These are phyloP conservation scores for Acipenser ruthenus DNA, from an alignment of 2,797 vertebrate genomes.

Conservation along the genomic window DNA sequence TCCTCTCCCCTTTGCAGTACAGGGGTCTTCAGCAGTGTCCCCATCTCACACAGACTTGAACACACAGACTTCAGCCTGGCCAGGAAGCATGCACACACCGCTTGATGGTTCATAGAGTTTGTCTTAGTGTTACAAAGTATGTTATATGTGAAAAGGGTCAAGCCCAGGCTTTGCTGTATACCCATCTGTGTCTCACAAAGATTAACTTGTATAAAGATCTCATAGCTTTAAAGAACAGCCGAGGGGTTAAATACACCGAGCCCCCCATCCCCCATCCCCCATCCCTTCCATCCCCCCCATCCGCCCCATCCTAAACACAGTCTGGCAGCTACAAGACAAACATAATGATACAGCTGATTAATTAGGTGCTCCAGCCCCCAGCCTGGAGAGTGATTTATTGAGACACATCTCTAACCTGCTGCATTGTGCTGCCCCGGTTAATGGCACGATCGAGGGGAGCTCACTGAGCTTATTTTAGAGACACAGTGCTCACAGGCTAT, in stretches of 20 bases:
- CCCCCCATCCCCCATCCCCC: slow-evolving; percentile 20
- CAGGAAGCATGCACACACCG: no score
- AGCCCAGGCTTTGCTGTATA: slow-evolving; percentile 9
- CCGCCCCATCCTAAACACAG: slow-evolving; percentile 52
- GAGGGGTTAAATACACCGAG: slow-evolving; percentile 65
- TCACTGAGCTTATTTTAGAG: slow-evolving; percentile 53
- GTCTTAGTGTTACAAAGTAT: slow-evolving; percentile 1
- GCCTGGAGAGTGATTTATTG: slow-evolving; percentile 73
- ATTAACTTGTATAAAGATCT: slow-evolving; percentile 35
- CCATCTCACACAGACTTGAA: no score
- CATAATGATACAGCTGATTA: slow-evolving; percentile 75
- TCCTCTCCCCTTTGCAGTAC: no score
- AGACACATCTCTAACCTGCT: slow-evolving; percentile 65
- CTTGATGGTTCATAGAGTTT: neutral
- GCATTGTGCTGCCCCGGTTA: slow-evolving; percentile 70
- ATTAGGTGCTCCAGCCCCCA: slow-evolving; percentile 67
- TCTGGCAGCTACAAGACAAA: slow-evolving; percentile 73
- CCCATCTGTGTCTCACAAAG: slow-evolving; percentile 26
- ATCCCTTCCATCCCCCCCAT: no score
- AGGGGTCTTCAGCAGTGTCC: no score
- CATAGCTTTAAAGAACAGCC: slow-evolving; percentile 48
- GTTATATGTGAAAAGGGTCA: slow-evolving; percentile 4
- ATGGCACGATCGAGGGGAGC: slow-evolving; percentile 53
- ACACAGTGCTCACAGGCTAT: slow-evolving; percentile 60
- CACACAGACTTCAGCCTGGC: no score